These are phyloP conservation scores for Helarctos malayanus DNA, from an alignment of 2,797 vertebrate species.

Conservation along the genomic window DNA sequence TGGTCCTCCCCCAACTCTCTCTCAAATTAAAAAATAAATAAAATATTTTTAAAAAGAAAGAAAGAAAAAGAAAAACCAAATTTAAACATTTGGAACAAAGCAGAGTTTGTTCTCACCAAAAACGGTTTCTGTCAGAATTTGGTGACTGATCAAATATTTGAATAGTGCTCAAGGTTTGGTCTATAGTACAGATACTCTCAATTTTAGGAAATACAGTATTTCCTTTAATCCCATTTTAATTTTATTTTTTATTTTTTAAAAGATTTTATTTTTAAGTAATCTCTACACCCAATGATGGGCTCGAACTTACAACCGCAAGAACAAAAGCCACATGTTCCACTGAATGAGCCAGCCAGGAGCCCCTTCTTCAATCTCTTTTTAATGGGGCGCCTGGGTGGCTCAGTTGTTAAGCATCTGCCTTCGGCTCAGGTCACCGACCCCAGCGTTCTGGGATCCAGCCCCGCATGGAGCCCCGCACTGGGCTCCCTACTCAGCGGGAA, in stretches of 20 bases:
- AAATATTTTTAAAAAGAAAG: no score
- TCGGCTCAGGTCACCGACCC: no score
- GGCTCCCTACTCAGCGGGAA: no score
- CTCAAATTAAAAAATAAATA: not conserved
- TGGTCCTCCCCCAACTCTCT: no score
- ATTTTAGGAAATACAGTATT: not conserved
- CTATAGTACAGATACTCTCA: not conserved
- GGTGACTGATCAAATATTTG: not conserved
- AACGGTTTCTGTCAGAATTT: not conserved
- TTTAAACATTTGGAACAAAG: conserved; percentile 8
- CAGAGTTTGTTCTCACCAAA: conserved; percentile 13
- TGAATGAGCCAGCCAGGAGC: not conserved
- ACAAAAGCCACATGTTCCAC: not conserved
- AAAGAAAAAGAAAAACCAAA: not conserved
- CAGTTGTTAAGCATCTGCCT: no score
- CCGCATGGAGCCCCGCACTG: no score
- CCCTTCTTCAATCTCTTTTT: not conserved
- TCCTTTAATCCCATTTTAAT: conserved; percentile 40
- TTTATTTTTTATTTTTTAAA: not conserved
- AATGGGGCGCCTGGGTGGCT: not conserved
- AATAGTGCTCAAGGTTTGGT: not conserved
- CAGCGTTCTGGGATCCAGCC: no score
- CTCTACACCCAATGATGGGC: not conserved
- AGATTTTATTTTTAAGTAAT: not conserved
- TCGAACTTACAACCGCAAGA: not conserved